Percentiles rank a stretch among this genome's conserved stretches.
These are phyloP conservation scores for Bubo scandiacus DNA, from an alignment of 2,113 vertebrate species.

Conservation along the genomic window DNA sequence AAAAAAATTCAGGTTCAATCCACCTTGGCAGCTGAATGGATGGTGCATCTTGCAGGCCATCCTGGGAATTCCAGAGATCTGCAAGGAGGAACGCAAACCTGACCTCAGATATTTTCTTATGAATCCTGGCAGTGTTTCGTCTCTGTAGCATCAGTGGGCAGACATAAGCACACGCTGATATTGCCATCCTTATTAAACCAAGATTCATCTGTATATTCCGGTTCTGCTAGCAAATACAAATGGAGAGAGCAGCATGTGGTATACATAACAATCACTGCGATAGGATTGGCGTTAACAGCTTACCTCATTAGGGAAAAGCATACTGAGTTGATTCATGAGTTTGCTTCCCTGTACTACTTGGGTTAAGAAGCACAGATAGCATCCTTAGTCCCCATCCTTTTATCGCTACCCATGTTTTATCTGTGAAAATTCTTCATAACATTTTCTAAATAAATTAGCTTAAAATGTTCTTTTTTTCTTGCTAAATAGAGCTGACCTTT, in stretches of 20 bases:
- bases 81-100: background rate
- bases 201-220: background rate
- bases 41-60: background rate
- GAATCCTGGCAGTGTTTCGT: background rate
- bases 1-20: fast-evolving
- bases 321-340: background rate
- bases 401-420: background rate
- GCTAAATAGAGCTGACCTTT: slow-evolving; percentile 44
- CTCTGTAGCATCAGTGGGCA: background rate
- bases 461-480: slow-evolving; percentile 12
- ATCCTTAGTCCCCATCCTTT: background rate
- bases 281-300: background rate
- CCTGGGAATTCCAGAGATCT: background rate
- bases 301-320: background rate
- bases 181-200: background rate
- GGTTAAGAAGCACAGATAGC: background rate
- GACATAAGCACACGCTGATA: background rate
- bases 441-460: slow-evolving; percentile 37
- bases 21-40: background rate
- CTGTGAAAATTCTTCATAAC: background rate
- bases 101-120: background rate
- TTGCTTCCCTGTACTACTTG: background rate
- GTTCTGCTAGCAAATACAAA: background rate
- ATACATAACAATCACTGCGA: background rate
- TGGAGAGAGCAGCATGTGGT: background rate